Evolutionary conservation across 2,113 vertebrate species (phyloP).

Genomic region (Turdus rufiventris): DNA sequence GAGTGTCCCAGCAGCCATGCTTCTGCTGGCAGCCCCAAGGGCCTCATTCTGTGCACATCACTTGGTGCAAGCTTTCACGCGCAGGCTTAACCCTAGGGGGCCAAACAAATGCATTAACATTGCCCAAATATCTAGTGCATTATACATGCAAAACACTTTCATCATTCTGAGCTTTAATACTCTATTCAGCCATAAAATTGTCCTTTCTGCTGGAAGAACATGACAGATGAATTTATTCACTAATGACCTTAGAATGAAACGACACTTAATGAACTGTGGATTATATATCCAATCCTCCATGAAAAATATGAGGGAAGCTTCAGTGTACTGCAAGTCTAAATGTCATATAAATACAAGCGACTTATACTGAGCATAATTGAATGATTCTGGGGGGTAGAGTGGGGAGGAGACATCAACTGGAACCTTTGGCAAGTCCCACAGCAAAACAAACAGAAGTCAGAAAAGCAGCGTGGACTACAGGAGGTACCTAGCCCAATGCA

Average conservation of each 20-base stretch:
- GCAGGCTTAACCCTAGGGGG: neutral
- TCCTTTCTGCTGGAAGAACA: conserved; percentile 4
- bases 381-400: neutral
- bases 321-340: neutral
- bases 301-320: neutral
- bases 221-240: neutral
- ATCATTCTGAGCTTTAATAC: neutral
- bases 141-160: neutral
- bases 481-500: neutral
- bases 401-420: neutral
- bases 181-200: conserved; percentile 35
- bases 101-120: neutral
- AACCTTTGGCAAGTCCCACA: neutral
- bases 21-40: neutral
- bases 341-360: neutral
- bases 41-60: neutral
- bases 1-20: neutral
- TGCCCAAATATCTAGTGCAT: neutral
- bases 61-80: neutral
- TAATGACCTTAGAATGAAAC: neutral
- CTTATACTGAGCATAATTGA: neutral
- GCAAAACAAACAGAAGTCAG: neutral
- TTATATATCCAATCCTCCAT: neutral
- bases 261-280: neutral
- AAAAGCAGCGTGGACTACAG: neutral